Base-by-base conservation (phyloP, 2,113 vertebrate genomes). In the Sprattus sprattus region DNA sequence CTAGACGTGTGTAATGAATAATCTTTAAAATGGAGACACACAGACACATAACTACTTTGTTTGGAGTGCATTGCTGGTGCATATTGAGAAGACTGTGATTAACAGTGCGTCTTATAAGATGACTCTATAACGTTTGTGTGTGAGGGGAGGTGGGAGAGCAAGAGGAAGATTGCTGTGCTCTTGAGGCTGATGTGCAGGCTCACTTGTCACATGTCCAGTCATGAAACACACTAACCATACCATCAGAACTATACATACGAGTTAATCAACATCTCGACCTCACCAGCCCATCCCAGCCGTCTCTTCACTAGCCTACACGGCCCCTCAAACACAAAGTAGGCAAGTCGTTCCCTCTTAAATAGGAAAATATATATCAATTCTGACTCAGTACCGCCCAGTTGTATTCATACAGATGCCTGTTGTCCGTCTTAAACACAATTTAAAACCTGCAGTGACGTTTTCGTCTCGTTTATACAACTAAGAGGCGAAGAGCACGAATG, bases 141-240 rank as follows among this genome's bases (percentile, higher is more conserved):
- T 18, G 18, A 71, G 85, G 45, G 39, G 0, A 80, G 52, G 87
- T 90, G 87, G 89, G 90, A 93, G 91, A 87, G 86, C 6, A 10
- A 67, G 25, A 28, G 25, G 25, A 25, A 9, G 13, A 32, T 32
- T 78, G 13, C 15, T 32, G 64, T 71, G 28, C 32, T 39, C 28
- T 78, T 44, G 28, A 78, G 71, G 28, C 32, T 78, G 25, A 44
- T 28, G 13, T 75, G 11, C 32, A 32, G 15, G 3, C 13, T 75
- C 10, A 32, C 28, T 75, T 75, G 71, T 78, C 71, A 78, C 10
- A 78, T 44, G 11, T 78, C 28, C 25, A 78, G 28, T 39, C 71
- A 39, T 78, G 10, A 44, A 32, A 39, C 71, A 32, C 13, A 32
- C 28, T 78, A 16, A 10, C 22, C 57, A 67, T 67, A 67, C 25